Percentiles rank a stretch among this genome's conserved stretches.
phyloP scores from a whole-genome alignment of 1,140 invertebrate species.

The Monochamus saltuarius region DNA sequence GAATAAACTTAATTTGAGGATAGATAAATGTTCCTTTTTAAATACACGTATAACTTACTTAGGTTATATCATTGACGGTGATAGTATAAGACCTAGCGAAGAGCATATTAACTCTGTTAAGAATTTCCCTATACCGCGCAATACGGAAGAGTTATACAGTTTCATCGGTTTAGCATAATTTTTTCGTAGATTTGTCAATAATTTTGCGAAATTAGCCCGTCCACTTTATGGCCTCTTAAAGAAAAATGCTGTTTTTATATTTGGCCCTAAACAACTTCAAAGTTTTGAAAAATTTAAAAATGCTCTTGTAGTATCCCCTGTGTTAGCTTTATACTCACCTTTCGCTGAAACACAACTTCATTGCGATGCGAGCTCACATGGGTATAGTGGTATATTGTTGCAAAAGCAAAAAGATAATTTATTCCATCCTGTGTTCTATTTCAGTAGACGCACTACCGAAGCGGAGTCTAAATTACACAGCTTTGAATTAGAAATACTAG shows the following conservation, averaged over 20 bases:
- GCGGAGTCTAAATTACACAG: slow-evolving; percentile 49
- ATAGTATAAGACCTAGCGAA: background rate
- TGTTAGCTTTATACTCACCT: slow-evolving; percentile 21
- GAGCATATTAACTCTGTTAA: background rate
- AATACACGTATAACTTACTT: slow-evolving; percentile 20
- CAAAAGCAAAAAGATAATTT: slow-evolving; percentile 24
- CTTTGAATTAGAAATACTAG: slow-evolving; percentile 53
- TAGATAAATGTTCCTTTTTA: slow-evolving; percentile 23
- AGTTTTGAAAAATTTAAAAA: slow-evolving; percentile 8
- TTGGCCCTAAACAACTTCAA: background rate
- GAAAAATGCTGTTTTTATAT: slow-evolving; percentile 17
- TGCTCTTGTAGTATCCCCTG: background rate
- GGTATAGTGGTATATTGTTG: slow-evolving; percentile 14
- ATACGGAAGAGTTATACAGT: slow-evolving; percentile 13
- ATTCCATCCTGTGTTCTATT: slow-evolving; percentile 48
- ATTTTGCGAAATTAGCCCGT: slow-evolving; percentile 26
- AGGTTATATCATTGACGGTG: slow-evolving; percentile 14
- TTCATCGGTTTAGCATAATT: slow-evolving; percentile 28
- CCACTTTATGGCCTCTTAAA: slow-evolving; percentile 27
- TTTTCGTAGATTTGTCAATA: slow-evolving; percentile 26
- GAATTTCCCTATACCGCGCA: slow-evolving; percentile 6
- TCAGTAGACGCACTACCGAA: slow-evolving; percentile 41
- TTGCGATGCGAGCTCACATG: too few relatives aligned
- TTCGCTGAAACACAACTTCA: slow-evolving; percentile 20
- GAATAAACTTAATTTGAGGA: slow-evolving; percentile 3